Conservation (phyloP, 2,888 invertebrate genomes). For the Limenitis camilla region DNA sequence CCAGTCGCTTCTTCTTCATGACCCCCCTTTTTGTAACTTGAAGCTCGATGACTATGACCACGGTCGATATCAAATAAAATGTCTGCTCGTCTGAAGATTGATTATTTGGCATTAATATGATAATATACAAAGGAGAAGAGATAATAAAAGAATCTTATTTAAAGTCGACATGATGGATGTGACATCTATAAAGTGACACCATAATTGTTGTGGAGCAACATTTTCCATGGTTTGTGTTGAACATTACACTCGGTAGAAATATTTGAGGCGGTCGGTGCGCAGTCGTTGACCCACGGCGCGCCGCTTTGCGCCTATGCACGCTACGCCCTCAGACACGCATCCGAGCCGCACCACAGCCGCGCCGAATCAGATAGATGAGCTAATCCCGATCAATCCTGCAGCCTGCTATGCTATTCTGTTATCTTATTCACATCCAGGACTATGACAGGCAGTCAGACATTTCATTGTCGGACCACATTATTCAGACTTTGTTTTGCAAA, state of each 20-base stretch:
- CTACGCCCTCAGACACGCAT: constrained; percentile 25
- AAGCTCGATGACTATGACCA: no score
- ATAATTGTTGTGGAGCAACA: constrained; percentile 29
- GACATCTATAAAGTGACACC: not conserved
- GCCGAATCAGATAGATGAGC: constrained; percentile 13
- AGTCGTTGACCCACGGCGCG: constrained; percentile 59
- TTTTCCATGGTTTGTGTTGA: constrained; percentile 32
- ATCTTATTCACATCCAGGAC: constrained; percentile 3
- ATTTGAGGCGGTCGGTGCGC: constrained; percentile 35
- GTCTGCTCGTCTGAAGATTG: no score
- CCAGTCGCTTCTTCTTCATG: no score
- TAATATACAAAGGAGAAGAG: no score
- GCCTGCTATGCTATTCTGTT: constrained; percentile 3
- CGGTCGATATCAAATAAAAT: no score
- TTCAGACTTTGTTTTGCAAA: not conserved
- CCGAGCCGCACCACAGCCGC: constrained; percentile 7
- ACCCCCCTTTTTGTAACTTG: no score
- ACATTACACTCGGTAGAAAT: constrained; percentile 33
- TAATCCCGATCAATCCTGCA: constrained; percentile 6
- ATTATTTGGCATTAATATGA: no score
- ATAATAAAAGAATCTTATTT: no score
- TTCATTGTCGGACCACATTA: no score
- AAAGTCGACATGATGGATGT: no score
- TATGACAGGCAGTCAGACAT: no score
- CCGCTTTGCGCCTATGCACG: constrained; percentile 35